Evolutionary conservation across 2,888 invertebrate genomes (phyloP).

Genomic region (Eupithecia abbreviata): DNA sequence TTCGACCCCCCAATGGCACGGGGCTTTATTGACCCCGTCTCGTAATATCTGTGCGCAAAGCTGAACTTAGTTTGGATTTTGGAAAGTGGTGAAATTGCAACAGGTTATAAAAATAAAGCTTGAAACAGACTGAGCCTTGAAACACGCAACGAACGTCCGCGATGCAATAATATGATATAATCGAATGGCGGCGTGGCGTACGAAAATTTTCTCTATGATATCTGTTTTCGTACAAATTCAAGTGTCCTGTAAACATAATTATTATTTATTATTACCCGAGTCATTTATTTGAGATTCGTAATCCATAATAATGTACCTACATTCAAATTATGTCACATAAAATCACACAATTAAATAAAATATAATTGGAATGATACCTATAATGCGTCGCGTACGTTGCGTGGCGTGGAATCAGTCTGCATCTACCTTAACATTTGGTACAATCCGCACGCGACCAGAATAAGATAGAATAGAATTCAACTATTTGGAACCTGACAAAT

Average conservation of each 20-base stretch:
- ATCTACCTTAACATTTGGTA: not conserved
- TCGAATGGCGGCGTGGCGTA: not conserved
- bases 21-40: slow-evolving; percentile 98
- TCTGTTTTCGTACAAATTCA: not conserved
- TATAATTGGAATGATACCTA: no score
- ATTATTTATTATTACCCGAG: no score
- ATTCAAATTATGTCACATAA: no score
- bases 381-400: not conserved
- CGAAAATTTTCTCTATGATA: not conserved
- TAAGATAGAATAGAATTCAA: not conserved
- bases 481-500: not conserved
- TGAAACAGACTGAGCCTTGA: not conserved
- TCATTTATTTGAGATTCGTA: no score
- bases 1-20: slow-evolving; percentile 98
- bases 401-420: not conserved
- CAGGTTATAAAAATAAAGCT: slow-evolving; percentile 22
- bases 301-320: no score
- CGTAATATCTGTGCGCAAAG: slow-evolving; percentile 93
- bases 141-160: not conserved
- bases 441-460: not conserved
- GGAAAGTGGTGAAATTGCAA: slow-evolving; percentile 59
- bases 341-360: no score
- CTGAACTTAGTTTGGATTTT: slow-evolving; percentile 78
- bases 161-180: not conserved
- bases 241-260: not conserved